Evolutionary conservation across 2,113 vertebrate genomes (phyloP).

Genomic region (Epinephelus cyanopodus): DNA sequence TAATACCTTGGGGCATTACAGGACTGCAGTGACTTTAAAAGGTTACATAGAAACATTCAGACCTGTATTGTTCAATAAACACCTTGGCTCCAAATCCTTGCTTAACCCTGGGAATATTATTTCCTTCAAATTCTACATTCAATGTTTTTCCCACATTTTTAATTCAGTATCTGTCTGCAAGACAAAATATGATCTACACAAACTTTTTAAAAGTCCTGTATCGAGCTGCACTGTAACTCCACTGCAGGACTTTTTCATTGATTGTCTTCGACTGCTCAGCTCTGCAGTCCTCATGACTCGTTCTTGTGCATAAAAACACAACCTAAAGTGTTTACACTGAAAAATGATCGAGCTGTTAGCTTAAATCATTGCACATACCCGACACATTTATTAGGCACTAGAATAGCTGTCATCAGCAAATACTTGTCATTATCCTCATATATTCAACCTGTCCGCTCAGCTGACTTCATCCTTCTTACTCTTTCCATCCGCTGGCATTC

Average conservation of each 20-base stretch:
- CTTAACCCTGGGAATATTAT: neutral
- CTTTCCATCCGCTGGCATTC: neutral
- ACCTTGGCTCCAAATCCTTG: neutral
- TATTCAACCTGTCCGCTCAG: neutral
- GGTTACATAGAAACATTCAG: neutral
- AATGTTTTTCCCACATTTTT: neutral
- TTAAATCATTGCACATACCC: neutral
- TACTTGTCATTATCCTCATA: neutral
- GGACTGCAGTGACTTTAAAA: neutral
- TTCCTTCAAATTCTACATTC: neutral
- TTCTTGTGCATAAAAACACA: neutral
- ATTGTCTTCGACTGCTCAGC: neutral
- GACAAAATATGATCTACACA: neutral
- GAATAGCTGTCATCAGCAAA: constrained; percentile 14
- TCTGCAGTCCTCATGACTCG: neutral
- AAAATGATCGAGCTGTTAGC: neutral
- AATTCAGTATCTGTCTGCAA: neutral
- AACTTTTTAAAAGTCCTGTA: neutral
- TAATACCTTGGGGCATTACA: neutral
- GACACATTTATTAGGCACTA: neutral
- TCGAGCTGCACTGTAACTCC: neutral
- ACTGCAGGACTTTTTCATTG: neutral
- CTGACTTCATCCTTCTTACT: neutral
- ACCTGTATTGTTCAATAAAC: neutral
- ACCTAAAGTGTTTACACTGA: neutral